Evolutionary conservation across 1,140 invertebrate species (phyloP), one percentile per base, ranked within the genome.

Genomic region (Manduca sexta): DNA sequence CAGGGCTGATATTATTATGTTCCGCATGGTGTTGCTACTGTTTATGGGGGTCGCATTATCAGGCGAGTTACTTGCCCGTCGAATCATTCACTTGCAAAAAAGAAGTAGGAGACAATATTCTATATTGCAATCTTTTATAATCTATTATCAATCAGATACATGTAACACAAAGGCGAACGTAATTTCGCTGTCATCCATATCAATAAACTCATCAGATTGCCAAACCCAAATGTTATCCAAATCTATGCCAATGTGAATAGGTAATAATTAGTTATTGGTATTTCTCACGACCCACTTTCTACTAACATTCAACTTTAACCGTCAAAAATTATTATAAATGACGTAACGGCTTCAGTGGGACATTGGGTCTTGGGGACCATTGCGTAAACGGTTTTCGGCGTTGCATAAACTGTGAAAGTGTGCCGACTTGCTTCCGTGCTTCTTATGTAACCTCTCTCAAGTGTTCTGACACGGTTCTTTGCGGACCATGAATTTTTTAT

Each of bases 331-430:
- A 57, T 56, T 55, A 64, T 58, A 60, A 60, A 48, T 82, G 69
- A 76, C 61, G 71, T 78, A 78, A 82, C 56, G 30, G n/a, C 47
- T 26, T 70, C 56, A 73, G 58, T 81, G 67, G 75, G 70, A 79
- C 72, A 79, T 79, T 74, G 64, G 76, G 78, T 83, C 76, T 80
- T 52, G 72, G 64, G 78, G 59, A 42, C 66, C 61, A 46, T 82
- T 82, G 65, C 64, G 71, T 60, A 82, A 82, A 47, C 37, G 30
- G 52, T 62, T 61, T 77, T 72, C 53, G 66, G 63, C 48, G 52
- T 82, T 82, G 60, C 67, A 68, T 70, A 78, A 80, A 49, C 58
- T 56, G 70, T 75, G 78, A 80, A 82, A 82, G 78, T 79, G 63
- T 69, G 73, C 59, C 77, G 68, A 40, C 47, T 29, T 45, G 68